A percentile compares a stretch with the other conserved stretches of the same genome.
These are phyloP conservation scores for Pseudochirops cupreus DNA, from an alignment of 2,797 vertebrate genomes.

Conservation along the genomic window DNA sequence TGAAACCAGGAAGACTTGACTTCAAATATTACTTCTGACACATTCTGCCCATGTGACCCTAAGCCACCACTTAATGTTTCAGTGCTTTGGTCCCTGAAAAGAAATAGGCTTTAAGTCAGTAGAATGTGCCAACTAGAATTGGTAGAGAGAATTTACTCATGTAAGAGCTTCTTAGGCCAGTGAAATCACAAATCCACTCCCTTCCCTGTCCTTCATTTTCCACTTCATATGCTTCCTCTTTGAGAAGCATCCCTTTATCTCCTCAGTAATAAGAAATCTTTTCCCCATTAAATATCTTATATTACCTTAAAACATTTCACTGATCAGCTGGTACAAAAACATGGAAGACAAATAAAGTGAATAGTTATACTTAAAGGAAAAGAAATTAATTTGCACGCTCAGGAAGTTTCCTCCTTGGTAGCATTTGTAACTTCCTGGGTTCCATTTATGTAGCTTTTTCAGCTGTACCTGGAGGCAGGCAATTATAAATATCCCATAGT, in stretches of 20 bases:
- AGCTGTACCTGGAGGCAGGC: not conserved
- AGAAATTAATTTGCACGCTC: not conserved
- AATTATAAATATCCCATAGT: not conserved
- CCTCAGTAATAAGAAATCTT: not conserved
- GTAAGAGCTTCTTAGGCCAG: not conserved
- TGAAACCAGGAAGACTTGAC: not conserved
- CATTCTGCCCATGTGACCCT: not conserved
- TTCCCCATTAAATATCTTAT: not conserved
- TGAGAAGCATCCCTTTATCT: not conserved
- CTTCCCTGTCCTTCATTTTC: not conserved
- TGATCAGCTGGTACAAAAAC: not conserved
- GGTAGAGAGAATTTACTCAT: not conserved
- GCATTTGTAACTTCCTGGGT: not conserved
- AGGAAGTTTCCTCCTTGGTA: not conserved
- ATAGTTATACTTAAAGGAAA: not conserved
- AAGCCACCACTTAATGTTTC: not conserved
- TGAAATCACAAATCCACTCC: not conserved
- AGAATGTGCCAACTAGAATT: not conserved
- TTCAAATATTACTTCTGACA: not conserved
- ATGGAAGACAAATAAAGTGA: not conserved
- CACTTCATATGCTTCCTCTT: not conserved
- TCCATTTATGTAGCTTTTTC: not conserved
- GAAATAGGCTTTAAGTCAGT: not conserved
- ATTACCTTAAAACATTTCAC: not conserved
- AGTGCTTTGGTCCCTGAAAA: not conserved